Conservation (phyloP, 2,888 invertebrate species). For the Clunio marinus region DNA sequence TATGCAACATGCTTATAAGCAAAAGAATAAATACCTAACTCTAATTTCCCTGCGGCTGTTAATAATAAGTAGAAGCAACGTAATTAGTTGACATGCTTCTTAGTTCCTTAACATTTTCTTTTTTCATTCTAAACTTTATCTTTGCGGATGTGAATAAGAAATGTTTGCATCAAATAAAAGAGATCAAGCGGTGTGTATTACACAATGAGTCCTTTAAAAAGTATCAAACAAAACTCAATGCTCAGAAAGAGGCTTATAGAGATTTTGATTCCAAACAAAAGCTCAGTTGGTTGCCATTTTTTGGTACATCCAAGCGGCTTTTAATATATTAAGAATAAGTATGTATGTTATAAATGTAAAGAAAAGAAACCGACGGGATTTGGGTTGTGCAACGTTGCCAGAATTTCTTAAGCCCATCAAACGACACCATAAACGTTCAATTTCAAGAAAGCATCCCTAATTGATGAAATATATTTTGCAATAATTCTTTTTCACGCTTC, state of each 20-base stretch:
- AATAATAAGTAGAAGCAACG: background rate
- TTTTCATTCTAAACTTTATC: background rate
- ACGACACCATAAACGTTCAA: slow-evolving; percentile 7
- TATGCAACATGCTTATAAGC: too few species aligned
- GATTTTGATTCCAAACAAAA: background rate
- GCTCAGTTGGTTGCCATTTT: slow-evolving; percentile 28
- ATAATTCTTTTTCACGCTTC: slow-evolving; percentile 30
- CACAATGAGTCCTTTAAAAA: background rate
- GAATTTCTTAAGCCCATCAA: background rate
- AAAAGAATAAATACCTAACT: background rate
- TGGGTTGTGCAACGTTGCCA: slow-evolving; percentile 30
- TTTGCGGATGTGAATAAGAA: background rate
- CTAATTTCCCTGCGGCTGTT: background rate
- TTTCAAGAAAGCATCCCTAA: slow-evolving; percentile 34
- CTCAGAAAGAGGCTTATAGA: background rate
- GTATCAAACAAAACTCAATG: background rate
- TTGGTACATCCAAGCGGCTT: background rate
- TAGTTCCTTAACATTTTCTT: background rate
- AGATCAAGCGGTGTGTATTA: slow-evolving; percentile 16
- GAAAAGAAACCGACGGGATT: slow-evolving; percentile 25
- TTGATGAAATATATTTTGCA: slow-evolving; percentile 38
- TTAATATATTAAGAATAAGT: background rate
- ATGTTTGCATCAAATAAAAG: slow-evolving; percentile 5
- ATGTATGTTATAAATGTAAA: background rate
- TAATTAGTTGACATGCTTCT: slow-evolving; percentile 13